Evolutionary conservation across 2,888 invertebrate species (phyloP), one percentile per base, ranked within the genome.

Genomic region (Heliconius aoede): DNA sequence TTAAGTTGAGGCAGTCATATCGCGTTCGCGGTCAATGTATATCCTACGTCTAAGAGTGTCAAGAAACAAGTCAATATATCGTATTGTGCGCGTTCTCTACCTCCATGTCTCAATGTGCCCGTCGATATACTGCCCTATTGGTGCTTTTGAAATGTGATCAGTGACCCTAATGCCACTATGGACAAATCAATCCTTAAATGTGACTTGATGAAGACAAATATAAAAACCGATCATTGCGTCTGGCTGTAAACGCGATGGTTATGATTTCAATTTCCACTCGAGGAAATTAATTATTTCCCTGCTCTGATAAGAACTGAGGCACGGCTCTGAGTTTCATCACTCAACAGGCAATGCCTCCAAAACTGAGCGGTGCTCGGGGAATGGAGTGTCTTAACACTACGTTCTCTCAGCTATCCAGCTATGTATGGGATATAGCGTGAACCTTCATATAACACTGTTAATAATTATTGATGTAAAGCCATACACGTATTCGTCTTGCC

Each of bases 71-170:
- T 81, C 81, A 85, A 85, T 85, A 84, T 86, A 86, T 86, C 84
- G 85, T 84, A 86, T 87, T 87, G 86, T 88, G 87, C 83, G 85
- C 84, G 84, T 69, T 51, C 67, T 78, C 76, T 79, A 79, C 77
- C 67, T 78, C 76, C 78, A 79, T 78, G 77, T 81, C 81, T 77
- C 73, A 83, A 83, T 72, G 85, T 86, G 84, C 83, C 86, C 78
- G 79, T 80, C 51, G 78, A 78, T 77, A 79, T 77, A 82, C 83
- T 83, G 84, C 85, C 85, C 85, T 85, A 84, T 88, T 88, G 91
- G 92, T 92, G 91, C 91, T 91, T 85, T 84, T 84, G 84, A 83
- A 83, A 86, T 90, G 89, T 91, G 90, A 91, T 91, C 84, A 81
- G 91, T 91, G 92, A 91, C 91, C 91, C 91, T 91, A 87, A 86